These are phyloP conservation scores for Hippocampus mohnikei DNA, from an alignment of 2,113 vertebrate genomes.

Conservation along the genomic window DNA sequence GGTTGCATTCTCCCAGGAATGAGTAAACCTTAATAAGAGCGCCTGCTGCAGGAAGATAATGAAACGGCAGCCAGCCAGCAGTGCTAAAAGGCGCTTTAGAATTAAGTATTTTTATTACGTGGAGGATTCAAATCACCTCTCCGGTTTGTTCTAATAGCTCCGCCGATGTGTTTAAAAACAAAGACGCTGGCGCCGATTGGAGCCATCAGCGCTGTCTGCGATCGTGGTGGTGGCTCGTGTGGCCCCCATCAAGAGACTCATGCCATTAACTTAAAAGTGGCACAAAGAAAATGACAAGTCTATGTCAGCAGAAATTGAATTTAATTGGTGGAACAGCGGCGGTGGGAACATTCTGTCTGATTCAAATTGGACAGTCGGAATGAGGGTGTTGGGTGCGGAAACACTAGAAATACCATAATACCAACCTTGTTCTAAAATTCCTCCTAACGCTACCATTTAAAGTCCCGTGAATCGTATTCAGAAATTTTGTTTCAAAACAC, in stretches of 20 bases:
- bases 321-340: conserved; percentile 28
- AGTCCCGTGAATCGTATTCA: too few relatives aligned
- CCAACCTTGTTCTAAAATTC: too few relatives aligned
- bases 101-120: conserved; percentile 27
- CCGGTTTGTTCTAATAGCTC: conserved; percentile 27
- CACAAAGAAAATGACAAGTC: conserved; percentile 39
- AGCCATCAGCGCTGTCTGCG: conserved; percentile 24
- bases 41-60: conserved; percentile 53
- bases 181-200: conserved; percentile 47
- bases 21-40: conserved; percentile 36
- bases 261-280: conserved; percentile 32
- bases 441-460: too few relatives aligned
- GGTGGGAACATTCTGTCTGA: neutral
- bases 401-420: neutral
- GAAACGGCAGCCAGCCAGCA: conserved; percentile 33
- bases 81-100: conserved; percentile 40
- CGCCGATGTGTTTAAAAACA: conserved; percentile 42
- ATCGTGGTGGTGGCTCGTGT: neutral
- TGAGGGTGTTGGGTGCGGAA: neutral
- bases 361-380: neutral
- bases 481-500: too few relatives aligned
- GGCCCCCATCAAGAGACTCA: conserved; percentile 13
- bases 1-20: conserved; percentile 23
- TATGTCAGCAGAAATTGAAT: conserved; percentile 44
- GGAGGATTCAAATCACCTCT: conserved; percentile 34